These are phyloP conservation scores for Halocaridina rubra DNA, from an alignment of 2,888 invertebrate genomes.

Conservation along the genomic window DNA sequence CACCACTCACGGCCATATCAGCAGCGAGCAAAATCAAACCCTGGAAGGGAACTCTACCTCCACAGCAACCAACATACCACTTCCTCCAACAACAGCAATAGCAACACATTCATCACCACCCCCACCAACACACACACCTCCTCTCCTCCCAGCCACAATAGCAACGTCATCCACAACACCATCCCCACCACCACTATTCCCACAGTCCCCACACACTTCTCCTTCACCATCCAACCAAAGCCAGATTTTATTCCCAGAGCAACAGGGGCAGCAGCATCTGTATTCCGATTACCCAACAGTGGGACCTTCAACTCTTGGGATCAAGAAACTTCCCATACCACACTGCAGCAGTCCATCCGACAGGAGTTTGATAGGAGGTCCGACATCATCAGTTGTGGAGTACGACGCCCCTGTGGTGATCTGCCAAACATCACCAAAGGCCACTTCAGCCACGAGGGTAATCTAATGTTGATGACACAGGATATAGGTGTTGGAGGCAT, in stretches of 20 bases:
- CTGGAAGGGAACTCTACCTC: slow-evolving; percentile 25
- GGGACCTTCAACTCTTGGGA: background rate
- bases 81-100: background rate
- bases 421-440: background rate
- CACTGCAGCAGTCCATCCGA: background rate
- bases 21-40: background rate
- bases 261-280: background rate
- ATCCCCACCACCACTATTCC: background rate
- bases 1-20: slow-evolving; percentile 20
- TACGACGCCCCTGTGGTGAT: background rate
- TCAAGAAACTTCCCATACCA: background rate
- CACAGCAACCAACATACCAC: background rate
- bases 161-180: background rate
- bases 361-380: background rate
- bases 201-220: background rate
- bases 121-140: background rate
- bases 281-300: background rate
- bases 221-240: background rate
- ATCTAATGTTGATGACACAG: background rate
- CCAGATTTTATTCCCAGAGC: background rate
- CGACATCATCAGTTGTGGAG: background rate
- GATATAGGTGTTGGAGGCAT: background rate
- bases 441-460: background rate
- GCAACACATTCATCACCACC: background rate
- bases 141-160: background rate